Percentiles rank a stretch among this genome's conserved stretches.
phyloP scores from a whole-genome alignment of 2,888 invertebrate genomes.

The Lasioglossum malachurum region DNA sequence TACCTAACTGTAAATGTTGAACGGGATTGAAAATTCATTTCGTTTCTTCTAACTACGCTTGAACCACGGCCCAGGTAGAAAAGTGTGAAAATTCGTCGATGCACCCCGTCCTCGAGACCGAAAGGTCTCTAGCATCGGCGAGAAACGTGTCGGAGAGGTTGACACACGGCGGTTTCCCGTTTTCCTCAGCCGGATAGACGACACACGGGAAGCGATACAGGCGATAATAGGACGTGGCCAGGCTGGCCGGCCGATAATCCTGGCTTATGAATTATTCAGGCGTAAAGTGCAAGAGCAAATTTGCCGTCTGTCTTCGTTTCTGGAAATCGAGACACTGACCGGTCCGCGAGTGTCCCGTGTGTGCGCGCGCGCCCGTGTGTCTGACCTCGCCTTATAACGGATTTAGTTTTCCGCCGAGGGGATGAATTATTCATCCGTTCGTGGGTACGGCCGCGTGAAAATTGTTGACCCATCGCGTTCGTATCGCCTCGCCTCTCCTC shows the following conservation, averaged over 20 bases:
- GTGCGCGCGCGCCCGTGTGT: slow-evolving; percentile 1
- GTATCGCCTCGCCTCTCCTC: slow-evolving; percentile 29
- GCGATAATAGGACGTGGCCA: slow-evolving; percentile 66
- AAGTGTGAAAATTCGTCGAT: not conserved
- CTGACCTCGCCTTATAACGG: slow-evolving; percentile 67
- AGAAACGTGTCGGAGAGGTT: not conserved
- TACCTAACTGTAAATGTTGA: no score
- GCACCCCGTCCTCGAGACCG: not conserved
- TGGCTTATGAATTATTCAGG: slow-evolving; percentile 68
- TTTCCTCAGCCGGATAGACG: not conserved
- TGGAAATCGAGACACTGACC: slow-evolving; percentile 65
- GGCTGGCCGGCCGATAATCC: slow-evolving; percentile 65
- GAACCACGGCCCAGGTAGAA: not conserved
- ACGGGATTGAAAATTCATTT: no score
- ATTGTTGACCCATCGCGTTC: slow-evolving; percentile 46
- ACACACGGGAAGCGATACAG: slow-evolving; percentile 47
- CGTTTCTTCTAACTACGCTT: no score
- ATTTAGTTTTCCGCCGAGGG: slow-evolving; percentile 66
- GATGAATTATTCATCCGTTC: slow-evolving; percentile 67
- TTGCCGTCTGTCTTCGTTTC: slow-evolving; percentile 76
- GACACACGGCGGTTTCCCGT: not conserved
- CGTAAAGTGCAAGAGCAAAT: slow-evolving; percentile 75
- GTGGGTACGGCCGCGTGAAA: slow-evolving; percentile 38
- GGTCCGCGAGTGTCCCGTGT: slow-evolving; percentile 47
- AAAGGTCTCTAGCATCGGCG: not conserved